Conservation (phyloP, 2,888 invertebrate genomes). For the Nesidiocoris tenuis region DNA sequence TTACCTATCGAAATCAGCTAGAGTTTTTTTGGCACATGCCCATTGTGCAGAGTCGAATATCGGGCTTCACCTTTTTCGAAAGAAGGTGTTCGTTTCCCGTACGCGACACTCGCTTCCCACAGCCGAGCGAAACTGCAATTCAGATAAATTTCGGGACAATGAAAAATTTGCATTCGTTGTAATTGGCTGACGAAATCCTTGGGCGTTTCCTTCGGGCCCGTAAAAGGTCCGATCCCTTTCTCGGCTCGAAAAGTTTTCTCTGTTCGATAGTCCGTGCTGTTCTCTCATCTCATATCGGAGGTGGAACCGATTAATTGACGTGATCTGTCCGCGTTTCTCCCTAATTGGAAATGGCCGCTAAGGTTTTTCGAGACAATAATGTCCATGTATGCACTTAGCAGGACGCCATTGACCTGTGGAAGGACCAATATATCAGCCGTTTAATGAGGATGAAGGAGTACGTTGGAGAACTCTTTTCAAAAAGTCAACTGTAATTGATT, state of each 20-base stretch:
- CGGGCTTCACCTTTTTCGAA: too few relatives aligned
- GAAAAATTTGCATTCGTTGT: conserved; percentile 16
- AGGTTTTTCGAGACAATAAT: conserved; percentile 14
- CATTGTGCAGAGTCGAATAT: too few relatives aligned
- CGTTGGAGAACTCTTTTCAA: too few relatives aligned
- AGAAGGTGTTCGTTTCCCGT: too few relatives aligned
- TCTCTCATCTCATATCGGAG: not conserved
- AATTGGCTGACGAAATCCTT: conserved; percentile 13
- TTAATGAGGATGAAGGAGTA: conserved; percentile 8
- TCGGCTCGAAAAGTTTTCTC: not conserved
- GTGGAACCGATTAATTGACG: conserved; percentile 21
- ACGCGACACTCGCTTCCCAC: not conserved
- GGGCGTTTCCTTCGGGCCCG: not conserved
- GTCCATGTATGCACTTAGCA: conserved; percentile 22
- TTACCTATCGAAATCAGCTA: too few relatives aligned
- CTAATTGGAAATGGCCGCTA: conserved; percentile 17
- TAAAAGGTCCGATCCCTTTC: not conserved
- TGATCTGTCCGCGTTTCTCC: conserved; percentile 7
- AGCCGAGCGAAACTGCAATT: not conserved
- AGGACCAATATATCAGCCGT: conserved; percentile 3
- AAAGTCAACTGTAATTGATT: not conserved
- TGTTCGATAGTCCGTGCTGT: not conserved
- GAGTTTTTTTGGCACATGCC: too few relatives aligned
- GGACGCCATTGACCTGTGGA: not conserved
- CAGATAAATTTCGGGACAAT: not conserved